Conservation (phyloP, 1,140 invertebrate genomes). For the Brachionus sp. region DNA sequence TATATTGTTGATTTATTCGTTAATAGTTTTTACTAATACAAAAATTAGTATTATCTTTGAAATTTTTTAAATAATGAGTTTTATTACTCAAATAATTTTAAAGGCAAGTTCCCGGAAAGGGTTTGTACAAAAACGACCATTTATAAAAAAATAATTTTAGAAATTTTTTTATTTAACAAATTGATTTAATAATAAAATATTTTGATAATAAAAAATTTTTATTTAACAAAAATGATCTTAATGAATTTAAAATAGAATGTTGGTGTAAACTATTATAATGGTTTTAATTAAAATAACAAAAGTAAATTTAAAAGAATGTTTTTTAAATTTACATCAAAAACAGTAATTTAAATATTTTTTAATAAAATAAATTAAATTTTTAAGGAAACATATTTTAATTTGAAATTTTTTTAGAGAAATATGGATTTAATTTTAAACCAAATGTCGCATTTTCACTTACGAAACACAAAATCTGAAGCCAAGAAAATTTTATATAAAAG, state of each 20-base stretch:
- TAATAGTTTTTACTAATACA: background rate
- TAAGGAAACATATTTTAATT: background rate
- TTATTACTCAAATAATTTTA: background rate
- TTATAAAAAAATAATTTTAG: background rate
- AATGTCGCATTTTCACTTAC: background rate
- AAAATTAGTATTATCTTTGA: background rate
- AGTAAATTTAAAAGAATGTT: too few relatives aligned
- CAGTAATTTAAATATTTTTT: too few relatives aligned
- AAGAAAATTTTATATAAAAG: background rate
- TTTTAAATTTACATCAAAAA: too few relatives aligned
- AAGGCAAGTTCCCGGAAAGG: background rate
- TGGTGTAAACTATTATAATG: too few relatives aligned
- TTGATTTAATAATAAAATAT: background rate
- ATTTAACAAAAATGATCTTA: too few relatives aligned
- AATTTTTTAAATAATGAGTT: background rate
- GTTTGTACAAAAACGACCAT: background rate
- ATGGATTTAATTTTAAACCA: background rate
- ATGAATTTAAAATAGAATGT: too few relatives aligned
- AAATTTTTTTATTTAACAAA: background rate
- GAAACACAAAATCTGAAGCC: background rate
- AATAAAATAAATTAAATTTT: too few relatives aligned
- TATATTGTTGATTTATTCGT: background rate
- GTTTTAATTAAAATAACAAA: too few relatives aligned
- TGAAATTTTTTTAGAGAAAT: background rate
- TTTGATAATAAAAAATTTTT: background rate